These are phyloP conservation scores for Leucania comma DNA, from an alignment of 2,888 invertebrate genomes.

Conservation along the genomic window DNA sequence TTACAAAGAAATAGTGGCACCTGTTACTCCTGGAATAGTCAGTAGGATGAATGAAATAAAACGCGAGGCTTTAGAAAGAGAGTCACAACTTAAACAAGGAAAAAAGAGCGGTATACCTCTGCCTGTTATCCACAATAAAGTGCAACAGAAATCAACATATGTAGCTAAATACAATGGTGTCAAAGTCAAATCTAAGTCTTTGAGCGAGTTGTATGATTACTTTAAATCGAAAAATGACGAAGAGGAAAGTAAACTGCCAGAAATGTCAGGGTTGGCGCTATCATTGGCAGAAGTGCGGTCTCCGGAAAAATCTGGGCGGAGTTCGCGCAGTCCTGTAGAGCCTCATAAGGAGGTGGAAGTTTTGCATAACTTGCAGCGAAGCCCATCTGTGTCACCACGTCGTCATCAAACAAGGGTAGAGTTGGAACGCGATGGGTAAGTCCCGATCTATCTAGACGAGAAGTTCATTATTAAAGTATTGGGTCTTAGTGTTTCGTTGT, in stretches of 20 bases:
- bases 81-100: constrained; percentile 66
- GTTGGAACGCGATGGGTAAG: constrained; percentile 86
- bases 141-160: constrained; percentile 69
- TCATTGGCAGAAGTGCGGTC: constrained; percentile 81
- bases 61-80: constrained; percentile 76
- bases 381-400: constrained; percentile 91
- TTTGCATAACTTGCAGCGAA: constrained; percentile 92
- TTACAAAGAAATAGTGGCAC: constrained; percentile 71
- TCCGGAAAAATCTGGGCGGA: constrained; percentile 76
- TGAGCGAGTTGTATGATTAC: constrained; percentile 87
- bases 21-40: constrained; percentile 74
- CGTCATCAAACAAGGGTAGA: constrained; percentile 82
- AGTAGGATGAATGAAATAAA: constrained; percentile 82
- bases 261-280: constrained; percentile 80
- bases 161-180: constrained; percentile 76
- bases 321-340: constrained; percentile 87
- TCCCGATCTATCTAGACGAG: constrained; percentile 27
- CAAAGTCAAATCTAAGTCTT: constrained; percentile 87
- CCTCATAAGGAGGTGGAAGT: constrained; percentile 92
- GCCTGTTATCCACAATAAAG: constrained; percentile 81
- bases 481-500: not conserved
- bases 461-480: not conserved
- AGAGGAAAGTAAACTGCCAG: constrained; percentile 71
- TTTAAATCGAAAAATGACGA: constrained; percentile 84
- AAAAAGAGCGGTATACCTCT: constrained; percentile 86